Evolutionary conservation across 2,113 vertebrate genomes (phyloP), one percentile per base, ranked within the genome.

Genomic region (Sigmodon hispidus): DNA sequence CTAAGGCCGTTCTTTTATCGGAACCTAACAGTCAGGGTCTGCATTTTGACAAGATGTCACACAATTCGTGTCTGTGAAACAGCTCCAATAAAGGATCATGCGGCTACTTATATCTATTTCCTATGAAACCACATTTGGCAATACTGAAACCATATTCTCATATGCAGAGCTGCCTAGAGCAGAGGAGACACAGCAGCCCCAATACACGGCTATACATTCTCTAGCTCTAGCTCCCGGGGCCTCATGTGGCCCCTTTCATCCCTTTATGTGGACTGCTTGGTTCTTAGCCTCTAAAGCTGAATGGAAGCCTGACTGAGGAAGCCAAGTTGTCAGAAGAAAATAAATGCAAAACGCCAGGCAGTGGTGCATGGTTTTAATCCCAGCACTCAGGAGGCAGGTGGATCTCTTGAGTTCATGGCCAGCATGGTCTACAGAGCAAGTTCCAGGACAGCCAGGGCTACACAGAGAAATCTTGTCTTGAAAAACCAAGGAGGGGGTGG

Each of bases 271-370:
- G 72, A 80, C 16, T 92, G 50, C 48, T 31, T 70, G 59, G 48
- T 4, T 67, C 50, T 72, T 80, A 81, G 36, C 22, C 55, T 87
- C 90, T 80, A 92, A 87, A 80, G 87, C 40, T 93, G n/a, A 93
- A 76, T 52, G 45, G 11, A 96, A 85, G 24, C 19, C 87, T 43
- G 89, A 87, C 4, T 79, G 63, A 94, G 50, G 13, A 86, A 85
- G 26, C 17, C 61, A 17, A 4, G 36, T 92, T 93, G 76, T 91
- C 24, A 88, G 34, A 43, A 43, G 45, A 29, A 75, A 95, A 94
- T 24, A 57, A 55, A 72, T 29, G 57, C 21, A 24, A 21, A 36
- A 70, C 9, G n/a, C 69, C 69, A 72, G n/a, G 69, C 17, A 4
- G 36, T 21, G 7, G 36, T 17, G 17, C 36, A 70, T n/a, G 7